phyloP scores from a whole-genome alignment of 1,140 invertebrate genomes.

The Drosophila subpulchrella region DNA sequence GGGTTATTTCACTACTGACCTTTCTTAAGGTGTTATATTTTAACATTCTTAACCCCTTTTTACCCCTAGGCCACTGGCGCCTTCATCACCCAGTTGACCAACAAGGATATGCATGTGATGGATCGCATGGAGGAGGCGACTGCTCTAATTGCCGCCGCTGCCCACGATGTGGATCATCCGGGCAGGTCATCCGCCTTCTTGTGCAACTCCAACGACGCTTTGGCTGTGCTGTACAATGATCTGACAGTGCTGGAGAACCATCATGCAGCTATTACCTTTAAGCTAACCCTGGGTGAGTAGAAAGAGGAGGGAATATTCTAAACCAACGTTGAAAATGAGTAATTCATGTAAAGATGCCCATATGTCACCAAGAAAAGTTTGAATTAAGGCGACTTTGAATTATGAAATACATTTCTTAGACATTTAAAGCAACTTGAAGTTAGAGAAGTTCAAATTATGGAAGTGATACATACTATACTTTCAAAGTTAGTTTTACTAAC shows the following conservation, averaged over 20 bases:
- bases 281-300: conserved; percentile 90
- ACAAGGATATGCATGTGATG: conserved; percentile 87
- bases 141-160: conserved; percentile 94
- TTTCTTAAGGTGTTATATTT: background rate
- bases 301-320: too few species aligned
- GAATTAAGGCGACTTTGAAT: too few species aligned
- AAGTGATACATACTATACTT: too few species aligned
- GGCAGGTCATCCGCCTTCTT: conserved; percentile 94
- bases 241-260: conserved; percentile 97
- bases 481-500: too few species aligned
- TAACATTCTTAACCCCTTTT: background rate
- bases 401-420: too few species aligned
- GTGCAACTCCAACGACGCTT: conserved; percentile 93
- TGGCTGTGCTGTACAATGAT: conserved; percentile 97
- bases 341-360: too few species aligned
- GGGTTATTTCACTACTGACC: background rate
- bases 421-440: too few species aligned
- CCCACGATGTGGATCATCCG: conserved; percentile 93
- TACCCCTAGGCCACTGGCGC: conserved; percentile 90
- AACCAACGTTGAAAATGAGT: too few species aligned
- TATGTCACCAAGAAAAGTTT: too few species aligned
- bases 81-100: conserved; percentile 93
- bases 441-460: too few species aligned
- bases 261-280: conserved; percentile 97
- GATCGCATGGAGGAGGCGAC: conserved; percentile 94